Evolutionary conservation across 2,888 invertebrate species (phyloP), one percentile per base, ranked within the genome.

Genomic region (Machimus atricapillus): DNA sequence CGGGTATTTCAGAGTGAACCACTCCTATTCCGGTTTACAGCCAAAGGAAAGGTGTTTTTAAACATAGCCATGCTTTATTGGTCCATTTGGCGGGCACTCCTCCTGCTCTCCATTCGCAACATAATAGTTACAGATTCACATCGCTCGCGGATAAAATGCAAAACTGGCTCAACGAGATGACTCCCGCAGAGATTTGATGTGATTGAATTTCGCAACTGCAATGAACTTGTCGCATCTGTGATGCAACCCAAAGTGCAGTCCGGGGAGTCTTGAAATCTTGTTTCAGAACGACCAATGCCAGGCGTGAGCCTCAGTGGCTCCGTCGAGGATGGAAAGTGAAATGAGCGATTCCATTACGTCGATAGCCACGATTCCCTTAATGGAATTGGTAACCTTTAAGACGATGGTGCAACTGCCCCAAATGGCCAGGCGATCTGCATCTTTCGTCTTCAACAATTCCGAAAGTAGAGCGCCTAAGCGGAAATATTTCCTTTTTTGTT

Each of bases 1-100:
- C 8, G 12, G 2, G 23, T 27, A 23, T 27, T 66, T 12, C 66
- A 66, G 66, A 27, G 12, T 7, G n/a, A 52, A n/a, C 76, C 76
- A 76, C 76, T 76, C 76, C 76, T 76, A 76, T 76, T 76, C 76
- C 76, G n/a, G 76, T 34, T 76, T 76, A n/a, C 76, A 5, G 37
- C n/a, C 76, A 1, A 76, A 66, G 19, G 27, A 66, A 66, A 66
- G 27, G 66, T 66, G 66, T 66, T 66, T 66, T 66, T 8, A n/a
- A 16, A 0, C 23, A 66, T 12, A 27, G 23, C 8, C 12, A 66
- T 31, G 12, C 23, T 6, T 66, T 66, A 66, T 23, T 23, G 66
- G 34, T 37, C 19, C 76, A 76, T 76, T 19, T 76, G 37, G 37
- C 37, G 37, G 76, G 34, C 76, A 76, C 76, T 34, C 76, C 76